Evolutionary conservation across 2,113 vertebrate genomes (phyloP), one percentile per base, ranked within the genome.

Genomic region (Larimichthys polyactis): DNA sequence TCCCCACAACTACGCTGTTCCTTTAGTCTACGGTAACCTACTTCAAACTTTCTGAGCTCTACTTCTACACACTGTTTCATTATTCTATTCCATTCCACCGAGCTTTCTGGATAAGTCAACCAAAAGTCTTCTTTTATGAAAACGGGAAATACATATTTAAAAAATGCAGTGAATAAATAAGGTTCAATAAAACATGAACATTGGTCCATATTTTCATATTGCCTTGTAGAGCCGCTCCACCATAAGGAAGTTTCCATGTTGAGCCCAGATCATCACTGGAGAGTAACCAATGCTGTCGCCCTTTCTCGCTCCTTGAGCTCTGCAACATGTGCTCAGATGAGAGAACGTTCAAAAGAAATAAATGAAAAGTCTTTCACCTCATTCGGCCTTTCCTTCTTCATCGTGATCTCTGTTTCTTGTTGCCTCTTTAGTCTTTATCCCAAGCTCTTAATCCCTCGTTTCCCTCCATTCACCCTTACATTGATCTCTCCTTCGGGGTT

Each of bases 111-210:
- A 85, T 49, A 79, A 77, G 27, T 81, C 69, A 73, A 89, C 75
- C 72, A 74, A 87, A 75, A 78, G 55, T 14, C 60, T 59, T 68
- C 76, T 27, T 81, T 79, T 49, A 79, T 83, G 76, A 77, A 91
- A 93, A 93, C 79, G 44, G 54, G 73, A 81, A 75, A 87, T 72
- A 81, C 44, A 85, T 84, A 82, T 87, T 51, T 72, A 66, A 80
- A 79, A 87, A 90, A 91, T 86, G 75, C 29, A 77, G 57, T 74
- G 73, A 83, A 51, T 88, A 80, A 87, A 87, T 90, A 85, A 91
- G 89, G 90, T 93, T 91, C 88, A 92, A 91, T 91, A 93, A 91
- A 91, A 93, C 85, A 81, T 93, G 91, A 92, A 92, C 89, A 86
- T 81, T 73, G 75, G 85, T 89, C 86, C 81, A 76, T 91, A 87